Conservation (phyloP, 1,140 invertebrate species). For the Brachionus asplanchnoidis region DNA sequence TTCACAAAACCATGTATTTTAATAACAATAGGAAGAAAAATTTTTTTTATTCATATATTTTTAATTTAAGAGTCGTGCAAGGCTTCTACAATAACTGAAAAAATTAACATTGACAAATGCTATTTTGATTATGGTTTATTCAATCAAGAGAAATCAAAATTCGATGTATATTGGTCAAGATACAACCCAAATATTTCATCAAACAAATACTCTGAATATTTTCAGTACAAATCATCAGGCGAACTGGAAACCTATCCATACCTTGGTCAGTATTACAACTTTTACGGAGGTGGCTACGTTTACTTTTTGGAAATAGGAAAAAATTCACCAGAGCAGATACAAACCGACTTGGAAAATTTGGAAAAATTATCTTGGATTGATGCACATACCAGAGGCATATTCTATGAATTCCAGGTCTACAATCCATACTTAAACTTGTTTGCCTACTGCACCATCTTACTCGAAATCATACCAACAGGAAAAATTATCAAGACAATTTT, state of each 20-base stretch:
- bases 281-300: constrained; percentile 62
- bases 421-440: constrained; percentile 63
- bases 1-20: too few relatives aligned
- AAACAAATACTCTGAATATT: background rate
- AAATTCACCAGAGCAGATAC: constrained; percentile 47
- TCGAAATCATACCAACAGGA: constrained; percentile 60
- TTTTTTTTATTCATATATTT: too few relatives aligned
- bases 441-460: constrained; percentile 57
- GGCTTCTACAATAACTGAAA: background rate
- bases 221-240: constrained; percentile 38
- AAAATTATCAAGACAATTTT: constrained; percentile 58
- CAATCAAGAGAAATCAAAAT: constrained; percentile 1
- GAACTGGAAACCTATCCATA: constrained; percentile 57
- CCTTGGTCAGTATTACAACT: constrained; percentile 56
- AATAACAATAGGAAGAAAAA: too few relatives aligned
- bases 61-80: constrained; percentile 44
- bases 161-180: background rate
- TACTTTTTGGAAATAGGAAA: constrained; percentile 56
- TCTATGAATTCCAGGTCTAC: constrained; percentile 62
- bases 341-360: constrained; percentile 51
- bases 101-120: background rate
- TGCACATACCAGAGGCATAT: constrained; percentile 60
- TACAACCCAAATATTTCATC: background rate
- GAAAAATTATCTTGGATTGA: constrained; percentile 60
- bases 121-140: background rate